Evolutionary conservation across 23 tunicate genomes (phyloP).

Genomic region (Pegea sp.): DNA sequence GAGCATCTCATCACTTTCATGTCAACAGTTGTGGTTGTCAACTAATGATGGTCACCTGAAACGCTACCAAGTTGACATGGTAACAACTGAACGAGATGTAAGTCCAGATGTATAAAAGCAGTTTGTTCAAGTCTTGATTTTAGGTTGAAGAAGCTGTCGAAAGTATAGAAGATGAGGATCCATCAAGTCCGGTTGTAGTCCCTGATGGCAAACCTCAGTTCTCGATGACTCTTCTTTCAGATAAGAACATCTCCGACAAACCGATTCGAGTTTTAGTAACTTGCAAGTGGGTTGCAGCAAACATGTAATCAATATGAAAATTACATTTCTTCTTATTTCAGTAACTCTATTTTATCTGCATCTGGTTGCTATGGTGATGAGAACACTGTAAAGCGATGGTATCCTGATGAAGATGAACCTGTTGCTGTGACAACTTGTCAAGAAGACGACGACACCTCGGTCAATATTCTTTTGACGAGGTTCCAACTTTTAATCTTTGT

Average conservation of each 20-base stretch:
- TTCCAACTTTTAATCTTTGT: no score
- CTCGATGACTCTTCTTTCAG: not conserved
- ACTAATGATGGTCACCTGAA: no score
- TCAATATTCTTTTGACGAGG: no score
- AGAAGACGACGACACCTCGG: no score
- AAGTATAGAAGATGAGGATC: no score
- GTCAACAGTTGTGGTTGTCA: no score
- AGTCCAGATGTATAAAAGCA: no score
- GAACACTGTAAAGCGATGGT: constrained; percentile 18
- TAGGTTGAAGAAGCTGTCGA: no score
- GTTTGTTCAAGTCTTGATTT: no score
- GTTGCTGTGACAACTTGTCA: no score
- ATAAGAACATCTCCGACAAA: constrained; percentile 3
- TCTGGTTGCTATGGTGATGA: constrained; percentile 27
- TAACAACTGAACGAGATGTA: no score
- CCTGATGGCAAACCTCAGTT: not conserved
- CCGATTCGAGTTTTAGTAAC: constrained; percentile 10
- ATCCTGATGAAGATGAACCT: constrained; percentile 9
- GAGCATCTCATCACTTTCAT: not conserved
- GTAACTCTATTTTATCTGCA: constrained; percentile 8
- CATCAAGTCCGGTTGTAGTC: not conserved
- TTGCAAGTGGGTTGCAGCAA: constrained; percentile 2
- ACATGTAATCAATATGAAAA: not conserved
- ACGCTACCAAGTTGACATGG: no score
- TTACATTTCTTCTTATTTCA: not conserved